Evolutionary conservation across 2,888 invertebrate species (phyloP).

Genomic region (Mechanitis messenoides): DNA sequence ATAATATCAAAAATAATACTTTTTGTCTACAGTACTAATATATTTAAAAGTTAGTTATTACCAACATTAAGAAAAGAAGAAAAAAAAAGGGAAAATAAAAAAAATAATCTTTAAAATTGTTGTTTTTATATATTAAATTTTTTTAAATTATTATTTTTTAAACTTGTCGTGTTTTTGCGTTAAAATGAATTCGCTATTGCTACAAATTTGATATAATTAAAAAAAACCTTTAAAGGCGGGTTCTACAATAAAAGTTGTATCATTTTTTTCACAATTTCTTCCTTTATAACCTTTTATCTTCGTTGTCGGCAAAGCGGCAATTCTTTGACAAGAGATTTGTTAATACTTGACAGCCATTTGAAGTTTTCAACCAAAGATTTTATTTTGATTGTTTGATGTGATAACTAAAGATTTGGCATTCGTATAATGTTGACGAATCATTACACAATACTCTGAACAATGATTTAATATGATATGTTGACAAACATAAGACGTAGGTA

Average conservation of each 20-base stretch:
- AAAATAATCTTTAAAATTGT: too few relatives aligned
- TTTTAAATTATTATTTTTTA: too few relatives aligned
- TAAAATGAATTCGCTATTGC: too few relatives aligned
- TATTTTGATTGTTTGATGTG: slow-evolving; percentile 68
- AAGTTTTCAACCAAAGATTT: slow-evolving; percentile 41
- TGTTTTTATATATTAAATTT: too few relatives aligned
- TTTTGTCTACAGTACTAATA: too few relatives aligned
- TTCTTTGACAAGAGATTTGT: slow-evolving; percentile 48
- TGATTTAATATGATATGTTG: slow-evolving; percentile 48
- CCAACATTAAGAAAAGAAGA: too few relatives aligned
- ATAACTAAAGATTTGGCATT: slow-evolving; percentile 56
- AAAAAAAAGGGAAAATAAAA: too few relatives aligned
- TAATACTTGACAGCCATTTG: slow-evolving; percentile 59
- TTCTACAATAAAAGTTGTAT: slow-evolving; percentile 50
- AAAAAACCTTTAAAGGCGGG: slow-evolving; percentile 34
- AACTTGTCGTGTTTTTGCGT: too few relatives aligned
- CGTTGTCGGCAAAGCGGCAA: slow-evolving; percentile 42
- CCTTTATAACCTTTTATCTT: slow-evolving; percentile 39
- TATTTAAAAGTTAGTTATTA: too few relatives aligned
- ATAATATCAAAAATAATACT: too few relatives aligned
- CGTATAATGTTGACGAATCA: slow-evolving; percentile 52
- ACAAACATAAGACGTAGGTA: slow-evolving; percentile 38
- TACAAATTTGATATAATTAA: slow-evolving; percentile 2
- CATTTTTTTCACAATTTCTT: slow-evolving; percentile 36
- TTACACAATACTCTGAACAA: slow-evolving; percentile 43